A percentile compares a stretch with the other conserved stretches of the same genome.
Conservation (phyloP, 2,888 invertebrate genomes). For the Chalcosyrphus nemorum region DNA sequence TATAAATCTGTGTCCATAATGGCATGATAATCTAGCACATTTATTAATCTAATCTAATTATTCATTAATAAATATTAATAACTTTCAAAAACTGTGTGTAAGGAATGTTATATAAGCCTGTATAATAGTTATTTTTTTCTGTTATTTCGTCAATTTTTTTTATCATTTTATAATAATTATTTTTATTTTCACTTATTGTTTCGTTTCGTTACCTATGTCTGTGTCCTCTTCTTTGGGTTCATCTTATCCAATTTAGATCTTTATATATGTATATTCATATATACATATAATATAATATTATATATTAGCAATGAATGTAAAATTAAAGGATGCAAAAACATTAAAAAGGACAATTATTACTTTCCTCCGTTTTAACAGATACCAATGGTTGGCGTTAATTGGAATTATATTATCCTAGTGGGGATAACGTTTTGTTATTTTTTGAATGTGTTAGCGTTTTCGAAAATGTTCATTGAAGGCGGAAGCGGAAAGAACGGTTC, state of each 20-base stretch:
- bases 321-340: too few relatives aligned
- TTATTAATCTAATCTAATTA: conserved; percentile 34
- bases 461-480: conserved; percentile 88
- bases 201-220: conserved; percentile 68
- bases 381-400: conserved; percentile 79
- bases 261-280: conserved; percentile 65
- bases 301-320: too few relatives aligned
- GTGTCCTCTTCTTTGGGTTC: conserved; percentile 28
- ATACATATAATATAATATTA: too few relatives aligned
- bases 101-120: conserved; percentile 66
- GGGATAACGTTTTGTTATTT: conserved; percentile 80
- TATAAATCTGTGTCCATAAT: conserved; percentile 59
- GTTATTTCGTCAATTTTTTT: conserved; percentile 24
- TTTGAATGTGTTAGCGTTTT: conserved; percentile 86
- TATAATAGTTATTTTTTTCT: conserved; percentile 22
- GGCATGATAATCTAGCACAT: conserved; percentile 57
- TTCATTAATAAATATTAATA: neutral
- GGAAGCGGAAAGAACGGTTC: conserved; percentile 98
- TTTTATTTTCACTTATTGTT: conserved; percentile 16
- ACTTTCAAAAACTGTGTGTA: conserved; percentile 40
- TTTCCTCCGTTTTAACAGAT: conserved; percentile 78
- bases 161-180: conserved; percentile 10
- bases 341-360: conserved; percentile 60
- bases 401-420: conserved; percentile 80
- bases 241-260: conserved; percentile 37